These are phyloP conservation scores for Muschampia plurimacula DNA, from an alignment of 2,888 invertebrate species.

Conservation along the genomic window DNA sequence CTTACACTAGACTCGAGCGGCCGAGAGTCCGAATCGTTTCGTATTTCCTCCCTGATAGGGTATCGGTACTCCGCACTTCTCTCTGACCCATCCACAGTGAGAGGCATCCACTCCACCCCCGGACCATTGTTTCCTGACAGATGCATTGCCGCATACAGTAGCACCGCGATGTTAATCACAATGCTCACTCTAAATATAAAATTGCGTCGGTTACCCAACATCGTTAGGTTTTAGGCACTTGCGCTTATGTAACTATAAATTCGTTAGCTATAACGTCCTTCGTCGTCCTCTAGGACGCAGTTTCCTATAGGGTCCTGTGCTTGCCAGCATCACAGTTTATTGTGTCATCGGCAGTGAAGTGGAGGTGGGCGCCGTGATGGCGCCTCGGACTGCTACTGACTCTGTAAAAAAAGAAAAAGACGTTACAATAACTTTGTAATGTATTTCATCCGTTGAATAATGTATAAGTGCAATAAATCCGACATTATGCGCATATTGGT, in stretches of 20 bases:
- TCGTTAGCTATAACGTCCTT: slow-evolving; percentile 74
- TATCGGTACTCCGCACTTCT: slow-evolving; percentile 64
- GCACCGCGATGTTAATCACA: slow-evolving; percentile 89
- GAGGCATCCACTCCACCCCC: slow-evolving; percentile 71
- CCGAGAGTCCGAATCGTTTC: slow-evolving; percentile 66
- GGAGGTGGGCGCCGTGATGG: slow-evolving; percentile 68
- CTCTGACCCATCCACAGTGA: slow-evolving; percentile 71
- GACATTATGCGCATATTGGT: slow-evolving; percentile 7
- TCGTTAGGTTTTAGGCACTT: slow-evolving; percentile 76
- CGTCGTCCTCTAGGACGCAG: slow-evolving; percentile 85
- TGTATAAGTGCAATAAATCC: neutral
- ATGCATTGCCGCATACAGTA: slow-evolving; percentile 90
- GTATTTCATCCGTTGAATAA: neutral
- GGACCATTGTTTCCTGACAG: slow-evolving; percentile 67
- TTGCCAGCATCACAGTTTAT: slow-evolving; percentile 84
- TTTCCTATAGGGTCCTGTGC: slow-evolving; percentile 79
- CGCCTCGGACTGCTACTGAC: slow-evolving; percentile 62
- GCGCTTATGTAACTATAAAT: slow-evolving; percentile 66
- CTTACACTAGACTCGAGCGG: slow-evolving; percentile 56
- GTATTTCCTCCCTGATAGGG: slow-evolving; percentile 58
- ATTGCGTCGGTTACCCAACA: slow-evolving; percentile 86
- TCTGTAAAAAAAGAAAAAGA: slow-evolving; percentile 66
- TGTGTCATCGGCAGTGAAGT: slow-evolving; percentile 74
- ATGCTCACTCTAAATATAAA: slow-evolving; percentile 91
- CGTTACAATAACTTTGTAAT: slow-evolving; percentile 14